A percentile compares a stretch with the other conserved stretches of the same genome.
Conservation (phyloP, 2,113 vertebrate species). For the Suncus etruscus region DNA sequence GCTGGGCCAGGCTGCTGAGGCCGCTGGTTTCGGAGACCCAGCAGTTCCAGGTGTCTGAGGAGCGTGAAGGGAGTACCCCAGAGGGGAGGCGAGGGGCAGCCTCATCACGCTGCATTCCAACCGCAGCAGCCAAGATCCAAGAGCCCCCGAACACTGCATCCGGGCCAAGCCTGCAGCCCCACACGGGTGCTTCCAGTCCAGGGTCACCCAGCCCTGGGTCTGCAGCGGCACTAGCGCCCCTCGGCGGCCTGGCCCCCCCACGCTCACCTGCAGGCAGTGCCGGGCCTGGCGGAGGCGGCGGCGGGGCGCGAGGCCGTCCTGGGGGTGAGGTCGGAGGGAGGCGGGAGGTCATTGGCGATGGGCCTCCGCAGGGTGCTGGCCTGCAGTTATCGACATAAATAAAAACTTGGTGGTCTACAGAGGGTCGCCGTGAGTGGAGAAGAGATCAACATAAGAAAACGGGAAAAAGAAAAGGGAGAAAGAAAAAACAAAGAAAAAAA, state of each 20-base stretch:
- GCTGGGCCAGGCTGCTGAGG: too few relatives aligned
- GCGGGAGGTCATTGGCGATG: conserved; percentile 90
- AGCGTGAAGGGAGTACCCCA: accelerated
- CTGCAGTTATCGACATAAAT: conserved; percentile 99
- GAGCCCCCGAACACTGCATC: too few relatives aligned
- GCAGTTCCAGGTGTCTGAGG: too few relatives aligned
- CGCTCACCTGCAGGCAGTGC: conserved; percentile 82
- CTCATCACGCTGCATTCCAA: not conserved
- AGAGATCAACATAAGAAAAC: conserved; percentile 77
- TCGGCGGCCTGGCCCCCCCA: not conserved
- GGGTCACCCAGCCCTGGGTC: not conserved
- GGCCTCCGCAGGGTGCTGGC: conserved; percentile 91
- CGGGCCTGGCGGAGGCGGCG: conserved; percentile 80
- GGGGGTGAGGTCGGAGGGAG: conserved; percentile 86
- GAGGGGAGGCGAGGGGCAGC: accelerated
- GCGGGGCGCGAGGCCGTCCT: conserved; percentile 83
- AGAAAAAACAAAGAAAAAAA: conserved; percentile 75
- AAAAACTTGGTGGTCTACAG: conserved; percentile 98
- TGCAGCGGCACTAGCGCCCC: not conserved
- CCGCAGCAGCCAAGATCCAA: not conserved
- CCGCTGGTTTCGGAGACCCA: too few relatives aligned
- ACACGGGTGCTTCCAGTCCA: not conserved
- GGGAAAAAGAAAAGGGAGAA: conserved; percentile 77
- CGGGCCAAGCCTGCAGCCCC: not conserved
- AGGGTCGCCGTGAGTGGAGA: conserved; percentile 92